phyloP scores from a whole-genome alignment of 2,797 vertebrate genomes.

The Labroides dimidiatus region DNA sequence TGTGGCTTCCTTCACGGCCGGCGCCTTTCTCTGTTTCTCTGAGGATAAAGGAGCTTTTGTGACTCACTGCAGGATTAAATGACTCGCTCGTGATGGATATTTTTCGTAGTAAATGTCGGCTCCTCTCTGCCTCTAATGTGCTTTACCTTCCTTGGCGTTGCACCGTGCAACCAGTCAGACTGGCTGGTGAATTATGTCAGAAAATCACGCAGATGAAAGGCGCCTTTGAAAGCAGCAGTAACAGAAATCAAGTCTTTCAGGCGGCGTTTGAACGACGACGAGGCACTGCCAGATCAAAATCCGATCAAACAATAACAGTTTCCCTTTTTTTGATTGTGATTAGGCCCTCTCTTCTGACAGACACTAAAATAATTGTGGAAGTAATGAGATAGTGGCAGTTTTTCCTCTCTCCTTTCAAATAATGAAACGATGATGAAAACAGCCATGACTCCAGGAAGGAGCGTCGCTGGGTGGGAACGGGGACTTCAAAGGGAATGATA shows the following conservation, averaged over 20 bases:
- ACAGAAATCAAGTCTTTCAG: conserved; percentile 73
- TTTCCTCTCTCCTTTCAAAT: conserved; percentile 56
- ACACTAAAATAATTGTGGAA: conserved; percentile 79
- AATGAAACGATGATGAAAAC: conserved; percentile 76
- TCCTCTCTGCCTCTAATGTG: conserved; percentile 66
- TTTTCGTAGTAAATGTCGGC: conserved; percentile 63
- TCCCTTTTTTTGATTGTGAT: conserved; percentile 75
- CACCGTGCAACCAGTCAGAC: conserved; percentile 64
- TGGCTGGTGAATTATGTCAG: conserved; percentile 73
- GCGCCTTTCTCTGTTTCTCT: conserved; percentile 38
- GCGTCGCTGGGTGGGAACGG: conserved; percentile 60
- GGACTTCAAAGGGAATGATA: conserved; percentile 81
- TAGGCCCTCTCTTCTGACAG: conserved; percentile 77
- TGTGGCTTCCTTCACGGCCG: conserved; percentile 8
- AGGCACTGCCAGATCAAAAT: conserved; percentile 70
- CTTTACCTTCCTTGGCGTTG: conserved; percentile 68
- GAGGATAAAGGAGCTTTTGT: conserved; percentile 56
- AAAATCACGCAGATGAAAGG: conserved; percentile 79
- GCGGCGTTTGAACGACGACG: conserved; percentile 57
- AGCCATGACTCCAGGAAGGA: conserved; percentile 69
- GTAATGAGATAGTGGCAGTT: conserved; percentile 74
- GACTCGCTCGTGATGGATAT: conserved; percentile 52
- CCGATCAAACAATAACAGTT: conserved; percentile 81
- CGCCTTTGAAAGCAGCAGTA: conserved; percentile 73
- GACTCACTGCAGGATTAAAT: conserved; percentile 60